Evolutionary conservation across 1,140 invertebrate genomes (phyloP), one percentile per base, ranked within the genome.

Genomic region (Cotesia glomerata): DNA sequence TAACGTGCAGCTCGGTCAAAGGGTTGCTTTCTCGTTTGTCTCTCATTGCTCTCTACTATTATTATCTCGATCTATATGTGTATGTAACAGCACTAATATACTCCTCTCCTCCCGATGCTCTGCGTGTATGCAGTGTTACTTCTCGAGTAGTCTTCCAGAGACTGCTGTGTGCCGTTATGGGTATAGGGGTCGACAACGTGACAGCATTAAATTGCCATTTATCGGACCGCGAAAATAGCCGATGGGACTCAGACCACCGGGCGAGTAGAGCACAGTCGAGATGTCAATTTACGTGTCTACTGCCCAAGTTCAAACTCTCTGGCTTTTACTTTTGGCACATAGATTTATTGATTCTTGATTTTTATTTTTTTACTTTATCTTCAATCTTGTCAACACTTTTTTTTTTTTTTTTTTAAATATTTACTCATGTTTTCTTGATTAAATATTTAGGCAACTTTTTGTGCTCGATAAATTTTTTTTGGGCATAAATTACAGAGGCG

Each of bases 141-240:
- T 13, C 39, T 18, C 63, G 39, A 64, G n/a, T 36, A 11, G 26
- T 26, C 26, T 26, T 26, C 52, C 7, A 76, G 76, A 78, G 75
- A 16, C 56, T 82, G 81, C 81, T 79, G 81, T 45, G 39, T 45
- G 39, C 7, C 39, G 7, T 11, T 45, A 5, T 9, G 11, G 39
- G 11, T 11, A 45, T 45, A 45, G 39, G 39, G 39, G 39, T 45
- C 79, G 78, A 78, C 75, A 78, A 80, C 75, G 78, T 74, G 79
- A 78, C 80, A 79, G 75, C 79, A 78, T 80, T 82, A 81, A 82
- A 82, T 82, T 82, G 80, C 81, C 79, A 79, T 81, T 82, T 81
- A 80, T 81, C 77, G 80, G 69, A 73, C 32, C 65, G 39, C 51
- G 35, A 45, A 54, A 49, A 69, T 36, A 26, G 26, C 3, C 26